phyloP scores from a whole-genome alignment of 2,888 invertebrate genomes.

The Tanypteryx hageni region DNA sequence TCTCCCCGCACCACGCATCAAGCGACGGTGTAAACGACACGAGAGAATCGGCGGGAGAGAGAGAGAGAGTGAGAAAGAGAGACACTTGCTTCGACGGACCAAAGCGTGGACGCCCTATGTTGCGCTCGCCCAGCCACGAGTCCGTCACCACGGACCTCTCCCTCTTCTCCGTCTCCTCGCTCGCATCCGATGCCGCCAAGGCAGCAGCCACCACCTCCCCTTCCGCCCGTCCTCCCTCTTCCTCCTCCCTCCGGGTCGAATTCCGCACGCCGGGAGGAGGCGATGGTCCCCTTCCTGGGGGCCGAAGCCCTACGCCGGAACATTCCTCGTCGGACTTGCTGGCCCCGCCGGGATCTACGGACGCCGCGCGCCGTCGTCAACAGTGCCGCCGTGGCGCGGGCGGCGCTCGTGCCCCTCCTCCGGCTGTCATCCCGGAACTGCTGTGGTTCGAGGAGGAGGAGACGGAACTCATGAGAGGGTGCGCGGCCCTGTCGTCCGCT shows the following conservation, averaged over 20 bases:
- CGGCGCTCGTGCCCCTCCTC: conserved; percentile 69
- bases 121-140: conserved; percentile 89
- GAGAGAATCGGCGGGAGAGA: no score
- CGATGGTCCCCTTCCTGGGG: conserved; percentile 74
- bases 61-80: no score
- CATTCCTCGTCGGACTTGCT: conserved; percentile 63
- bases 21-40: not conserved
- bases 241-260: conserved; percentile 23
- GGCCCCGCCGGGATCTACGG: conserved; percentile 61
- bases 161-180: conserved; percentile 85
- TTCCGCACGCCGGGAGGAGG: not conserved
- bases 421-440: conserved; percentile 81
- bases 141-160: conserved; percentile 90
- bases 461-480: conserved; percentile 86
- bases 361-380: conserved; percentile 3
- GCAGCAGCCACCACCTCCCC: conserved; percentile 66
- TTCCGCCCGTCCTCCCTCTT: conserved; percentile 5
- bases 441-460: conserved; percentile 84
- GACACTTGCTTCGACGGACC: no score
- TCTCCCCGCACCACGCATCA: not conserved
- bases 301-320: conserved; percentile 86
- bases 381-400: not conserved
- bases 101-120: conserved; percentile 73
- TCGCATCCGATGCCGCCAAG: conserved; percentile 78
- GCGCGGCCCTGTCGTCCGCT: conserved; percentile 87